phyloP scores from a whole-genome alignment of 2,113 vertebrate genomes.

The Rhizomys pruinosus region DNA sequence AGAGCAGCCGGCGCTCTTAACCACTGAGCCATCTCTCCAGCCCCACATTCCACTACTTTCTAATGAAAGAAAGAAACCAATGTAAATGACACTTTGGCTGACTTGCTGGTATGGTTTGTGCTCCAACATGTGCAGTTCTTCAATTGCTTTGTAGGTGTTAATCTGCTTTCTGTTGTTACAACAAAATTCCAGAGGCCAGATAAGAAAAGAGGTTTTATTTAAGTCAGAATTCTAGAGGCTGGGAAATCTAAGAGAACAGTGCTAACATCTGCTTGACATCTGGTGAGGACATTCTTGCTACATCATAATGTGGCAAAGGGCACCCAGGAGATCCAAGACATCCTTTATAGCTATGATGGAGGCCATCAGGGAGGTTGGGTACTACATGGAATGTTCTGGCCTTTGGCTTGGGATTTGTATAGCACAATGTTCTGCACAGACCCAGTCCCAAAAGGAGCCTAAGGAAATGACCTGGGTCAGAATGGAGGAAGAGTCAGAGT shows the following conservation, averaged over 20 bases:
- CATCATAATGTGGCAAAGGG: not conserved
- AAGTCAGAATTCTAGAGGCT: not conserved
- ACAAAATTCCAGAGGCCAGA: not conserved
- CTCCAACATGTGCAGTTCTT: not conserved
- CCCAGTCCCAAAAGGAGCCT: not conserved
- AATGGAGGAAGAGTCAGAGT: not conserved
- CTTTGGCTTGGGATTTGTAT: not conserved
- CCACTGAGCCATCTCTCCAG: too few relatives aligned
- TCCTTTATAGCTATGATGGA: not conserved
- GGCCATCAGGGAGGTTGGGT: not conserved
- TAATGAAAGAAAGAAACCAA: not conserved
- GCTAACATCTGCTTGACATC: not conserved
- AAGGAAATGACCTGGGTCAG: not conserved
- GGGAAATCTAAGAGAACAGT: too few relatives aligned
- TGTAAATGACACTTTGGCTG: not conserved
- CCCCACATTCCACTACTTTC: not conserved
- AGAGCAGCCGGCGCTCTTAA: too few relatives aligned
- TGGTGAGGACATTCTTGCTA: not conserved
- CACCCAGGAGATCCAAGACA: conserved; percentile 2
- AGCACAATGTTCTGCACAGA: not conserved
- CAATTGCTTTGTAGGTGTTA: not conserved
- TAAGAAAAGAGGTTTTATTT: not conserved
- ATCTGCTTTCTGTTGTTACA: not conserved
- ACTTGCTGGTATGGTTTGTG: not conserved
- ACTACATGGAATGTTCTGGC: not conserved